Evolutionary conservation across 1,140 invertebrate species (phyloP).

Genomic region (Papilio polytes): DNA sequence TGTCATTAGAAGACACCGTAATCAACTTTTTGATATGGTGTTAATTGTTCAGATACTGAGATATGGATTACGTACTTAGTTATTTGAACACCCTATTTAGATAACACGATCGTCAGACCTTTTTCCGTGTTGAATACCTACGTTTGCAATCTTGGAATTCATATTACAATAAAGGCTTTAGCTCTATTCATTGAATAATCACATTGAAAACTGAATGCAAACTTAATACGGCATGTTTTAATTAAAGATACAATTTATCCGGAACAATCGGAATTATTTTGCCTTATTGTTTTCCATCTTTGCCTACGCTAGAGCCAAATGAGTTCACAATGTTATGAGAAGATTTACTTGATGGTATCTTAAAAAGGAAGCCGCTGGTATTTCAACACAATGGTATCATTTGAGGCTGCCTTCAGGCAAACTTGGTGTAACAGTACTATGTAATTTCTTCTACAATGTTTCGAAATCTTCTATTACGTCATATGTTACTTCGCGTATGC

Average conservation of each 20-base stretch:
- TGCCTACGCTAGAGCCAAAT: conserved; percentile 26
- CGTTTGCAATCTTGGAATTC: background rate
- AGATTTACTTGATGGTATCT: conserved; percentile 27
- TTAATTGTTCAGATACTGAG: background rate
- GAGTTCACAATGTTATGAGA: conserved; percentile 37
- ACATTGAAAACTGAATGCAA: conserved; percentile 31
- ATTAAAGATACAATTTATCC: conserved; percentile 33
- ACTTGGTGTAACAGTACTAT: conserved; percentile 27
- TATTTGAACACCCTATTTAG: background rate
- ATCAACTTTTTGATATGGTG: no score
- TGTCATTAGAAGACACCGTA: no score
- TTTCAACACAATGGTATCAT: conserved; percentile 35
- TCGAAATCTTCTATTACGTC: background rate
- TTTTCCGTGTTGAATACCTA: background rate
- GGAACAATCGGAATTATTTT: conserved; percentile 34
- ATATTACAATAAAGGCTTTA: conserved; percentile 8
- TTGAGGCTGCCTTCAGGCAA: conserved; percentile 17
- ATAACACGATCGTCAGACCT: background rate
- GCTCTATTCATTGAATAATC: conserved; percentile 32
- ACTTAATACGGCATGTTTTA: conserved; percentile 38
- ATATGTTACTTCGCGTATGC: background rate
- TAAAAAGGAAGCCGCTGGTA: conserved; percentile 37
- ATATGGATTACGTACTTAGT: background rate
- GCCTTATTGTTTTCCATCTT: conserved; percentile 35
- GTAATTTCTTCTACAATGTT: background rate